Percentiles rank a stretch among this genome's conserved stretches.
Evolutionary conservation across 2,113 vertebrate species (phyloP).

Genomic region (Hippolais icterina): DNA sequence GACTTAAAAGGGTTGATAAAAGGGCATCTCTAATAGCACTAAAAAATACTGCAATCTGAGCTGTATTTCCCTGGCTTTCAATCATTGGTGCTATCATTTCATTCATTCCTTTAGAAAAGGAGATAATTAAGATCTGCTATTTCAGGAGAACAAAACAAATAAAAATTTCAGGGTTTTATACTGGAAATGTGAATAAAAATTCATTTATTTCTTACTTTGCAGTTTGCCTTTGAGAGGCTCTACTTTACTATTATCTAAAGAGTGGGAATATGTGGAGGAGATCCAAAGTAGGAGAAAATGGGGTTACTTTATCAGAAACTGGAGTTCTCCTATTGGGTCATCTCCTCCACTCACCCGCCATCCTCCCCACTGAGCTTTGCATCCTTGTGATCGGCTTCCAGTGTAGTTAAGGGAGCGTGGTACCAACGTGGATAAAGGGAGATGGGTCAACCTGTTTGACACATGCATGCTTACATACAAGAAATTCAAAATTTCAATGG

Average conservation of each 20-base stretch:
- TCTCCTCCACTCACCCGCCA: constrained; percentile 63
- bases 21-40: background rate
- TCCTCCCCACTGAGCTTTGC: constrained; percentile 65
- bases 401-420: constrained; percentile 66
- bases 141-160: background rate
- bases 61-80: background rate
- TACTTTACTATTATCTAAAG: constrained; percentile 64
- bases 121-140: background rate
- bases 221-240: constrained; percentile 63
- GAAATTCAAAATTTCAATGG: constrained; percentile 73
- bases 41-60: background rate
- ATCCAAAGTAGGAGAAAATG: constrained; percentile 66
- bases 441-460: constrained; percentile 73
- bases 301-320: constrained; percentile 61
- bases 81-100: background rate
- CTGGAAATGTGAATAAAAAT: background rate
- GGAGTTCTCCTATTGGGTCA: constrained; percentile 67
- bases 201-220: constrained; percentile 50
- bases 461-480: constrained; percentile 72
- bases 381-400: constrained; percentile 68
- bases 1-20: background rate
- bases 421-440: constrained; percentile 67
- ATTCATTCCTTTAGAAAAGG: background rate
- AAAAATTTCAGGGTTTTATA: background rate
- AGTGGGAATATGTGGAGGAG: constrained; percentile 67